Conservation (phyloP, 2,888 invertebrate species). For the Busseola fusca region DNA sequence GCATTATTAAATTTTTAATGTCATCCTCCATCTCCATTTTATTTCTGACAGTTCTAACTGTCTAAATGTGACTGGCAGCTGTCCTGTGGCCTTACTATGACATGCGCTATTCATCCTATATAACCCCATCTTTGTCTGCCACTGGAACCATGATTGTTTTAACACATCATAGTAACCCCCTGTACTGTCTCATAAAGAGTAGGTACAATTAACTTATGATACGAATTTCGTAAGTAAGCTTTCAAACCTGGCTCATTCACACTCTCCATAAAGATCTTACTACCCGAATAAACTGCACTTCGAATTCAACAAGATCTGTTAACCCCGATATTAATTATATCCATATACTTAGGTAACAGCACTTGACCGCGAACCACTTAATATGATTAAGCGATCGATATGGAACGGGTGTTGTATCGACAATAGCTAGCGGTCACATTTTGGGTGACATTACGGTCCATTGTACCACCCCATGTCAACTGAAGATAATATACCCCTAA, state of each 20-base stretch:
- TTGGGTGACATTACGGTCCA: slow-evolving; percentile 55
- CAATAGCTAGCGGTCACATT: slow-evolving; percentile 58
- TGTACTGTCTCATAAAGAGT: no score
- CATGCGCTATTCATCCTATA: no score
- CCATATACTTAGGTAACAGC: slow-evolving; percentile 7
- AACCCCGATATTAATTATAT: slow-evolving; percentile 40
- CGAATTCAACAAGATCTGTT: slow-evolving; percentile 6
- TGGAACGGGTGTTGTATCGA: slow-evolving; percentile 51
- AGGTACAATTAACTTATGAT: not conserved
- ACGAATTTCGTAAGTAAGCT: not conserved
- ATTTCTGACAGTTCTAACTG: not conserved
- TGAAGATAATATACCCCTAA: slow-evolving; percentile 52
- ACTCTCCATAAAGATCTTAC: not conserved
- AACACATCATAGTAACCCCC: no score
- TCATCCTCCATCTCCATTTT: not conserved
- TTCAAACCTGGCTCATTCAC: not conserved
- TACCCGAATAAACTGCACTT: not conserved
- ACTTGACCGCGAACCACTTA: slow-evolving; percentile 54
- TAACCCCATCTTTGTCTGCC: no score
- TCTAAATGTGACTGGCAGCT: not conserved
- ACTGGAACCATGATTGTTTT: no score
- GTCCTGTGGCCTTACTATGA: no score
- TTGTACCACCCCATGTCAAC: slow-evolving; percentile 52
- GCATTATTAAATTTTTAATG: not conserved
- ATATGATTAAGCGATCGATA: slow-evolving; percentile 56